These are phyloP conservation scores for Potorous gilbertii DNA, from an alignment of 2,797 vertebrate genomes.

Conservation along the genomic window DNA sequence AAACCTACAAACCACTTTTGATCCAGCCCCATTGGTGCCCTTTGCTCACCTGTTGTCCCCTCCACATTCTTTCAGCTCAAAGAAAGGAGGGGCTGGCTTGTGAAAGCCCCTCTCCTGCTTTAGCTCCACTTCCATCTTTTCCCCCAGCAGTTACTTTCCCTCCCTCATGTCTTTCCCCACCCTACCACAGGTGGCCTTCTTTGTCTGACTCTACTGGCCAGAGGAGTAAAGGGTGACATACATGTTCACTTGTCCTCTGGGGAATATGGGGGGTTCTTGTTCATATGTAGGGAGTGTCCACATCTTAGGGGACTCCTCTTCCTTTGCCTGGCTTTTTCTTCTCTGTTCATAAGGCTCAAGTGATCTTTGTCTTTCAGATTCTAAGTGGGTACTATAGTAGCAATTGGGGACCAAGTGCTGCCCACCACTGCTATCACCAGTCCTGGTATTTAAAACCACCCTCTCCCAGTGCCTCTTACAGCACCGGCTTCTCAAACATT, in stretches of 20 bases:
- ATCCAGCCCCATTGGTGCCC: neutral
- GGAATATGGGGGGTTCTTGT: neutral
- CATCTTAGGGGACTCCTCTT: conserved; percentile 43
- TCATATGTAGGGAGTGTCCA: conserved; percentile 51
- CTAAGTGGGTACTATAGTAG: neutral
- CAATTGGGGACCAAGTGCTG: conserved; percentile 66
- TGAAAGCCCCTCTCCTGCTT: neutral
- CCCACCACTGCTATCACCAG: conserved; percentile 26
- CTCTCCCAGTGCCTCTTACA: conserved; percentile 57
- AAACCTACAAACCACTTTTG: conserved; percentile 25
- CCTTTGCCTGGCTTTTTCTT: conserved; percentile 49
- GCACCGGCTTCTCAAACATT: conserved; percentile 71
- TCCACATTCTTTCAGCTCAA: neutral
- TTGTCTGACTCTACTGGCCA: neutral
- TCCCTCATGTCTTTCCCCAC: neutral
- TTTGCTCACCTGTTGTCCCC: neutral
- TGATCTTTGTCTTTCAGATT: conserved; percentile 54
- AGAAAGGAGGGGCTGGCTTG: neutral
- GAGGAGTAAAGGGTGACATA: neutral
- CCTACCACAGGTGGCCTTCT: neutral
- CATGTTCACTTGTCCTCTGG: conserved; percentile 13
- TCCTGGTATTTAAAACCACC: neutral
- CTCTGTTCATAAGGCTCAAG: conserved; percentile 46
- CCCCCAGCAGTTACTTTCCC: neutral
- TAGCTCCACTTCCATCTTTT: neutral